These are phyloP conservation scores for Neomorphus geoffroyi DNA, from an alignment of 2,797 vertebrate species.

Conservation along the genomic window DNA sequence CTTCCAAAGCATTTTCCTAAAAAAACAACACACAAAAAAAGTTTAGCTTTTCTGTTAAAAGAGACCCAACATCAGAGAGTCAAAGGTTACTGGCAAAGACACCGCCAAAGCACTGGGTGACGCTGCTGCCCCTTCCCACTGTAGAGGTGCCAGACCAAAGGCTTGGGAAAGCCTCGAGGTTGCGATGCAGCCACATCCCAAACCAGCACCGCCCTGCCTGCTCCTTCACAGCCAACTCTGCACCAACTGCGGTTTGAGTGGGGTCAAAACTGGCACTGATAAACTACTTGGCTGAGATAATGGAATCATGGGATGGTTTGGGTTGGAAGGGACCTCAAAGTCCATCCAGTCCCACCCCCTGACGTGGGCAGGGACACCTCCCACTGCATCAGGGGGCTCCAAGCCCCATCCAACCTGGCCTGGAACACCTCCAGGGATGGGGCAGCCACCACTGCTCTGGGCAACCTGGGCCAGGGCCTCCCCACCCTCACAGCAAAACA, in stretches of 20 bases:
- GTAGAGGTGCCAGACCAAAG: fast-evolving
- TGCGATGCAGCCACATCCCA: fast-evolving
- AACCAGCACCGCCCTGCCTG: fast-evolving
- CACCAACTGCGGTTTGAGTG: fast-evolving
- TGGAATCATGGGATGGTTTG: too few species aligned
- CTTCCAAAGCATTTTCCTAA: not conserved
- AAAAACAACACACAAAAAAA: not conserved
- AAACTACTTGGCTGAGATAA: fast-evolving
- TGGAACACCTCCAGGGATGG: too few species aligned
- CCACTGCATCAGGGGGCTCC: too few species aligned
- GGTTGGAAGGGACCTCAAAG: too few species aligned
- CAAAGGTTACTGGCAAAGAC: not conserved
- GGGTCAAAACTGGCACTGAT: fast-evolving
- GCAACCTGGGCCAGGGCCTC: too few species aligned
- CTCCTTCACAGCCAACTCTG: not conserved
- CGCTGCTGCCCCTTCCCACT: not conserved
- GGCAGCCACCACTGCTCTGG: too few species aligned
- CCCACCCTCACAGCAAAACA: too few species aligned
- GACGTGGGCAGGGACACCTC: too few species aligned
- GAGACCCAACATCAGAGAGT: fast-evolving
- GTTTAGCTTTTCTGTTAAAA: not conserved
- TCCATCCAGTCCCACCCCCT: too few species aligned
- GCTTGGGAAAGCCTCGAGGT: not conserved
- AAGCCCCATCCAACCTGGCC: too few species aligned
- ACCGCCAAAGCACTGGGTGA: not conserved